These are phyloP conservation scores for Gymnocephalus cernua DNA, from an alignment of 2,113 vertebrate species.

Conservation along the genomic window DNA sequence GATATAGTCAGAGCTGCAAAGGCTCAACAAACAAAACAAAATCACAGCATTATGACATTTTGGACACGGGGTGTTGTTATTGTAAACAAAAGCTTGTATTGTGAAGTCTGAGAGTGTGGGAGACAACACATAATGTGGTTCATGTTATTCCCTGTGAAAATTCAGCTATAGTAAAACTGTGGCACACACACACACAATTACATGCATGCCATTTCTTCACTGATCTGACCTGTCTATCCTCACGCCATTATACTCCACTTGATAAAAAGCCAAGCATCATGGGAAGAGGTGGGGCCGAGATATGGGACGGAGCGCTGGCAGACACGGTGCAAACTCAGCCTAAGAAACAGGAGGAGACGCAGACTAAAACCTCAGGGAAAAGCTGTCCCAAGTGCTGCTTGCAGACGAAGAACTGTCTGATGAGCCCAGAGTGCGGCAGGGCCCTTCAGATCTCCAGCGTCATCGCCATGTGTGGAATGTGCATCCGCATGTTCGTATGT, in stretches of 20 bases:
- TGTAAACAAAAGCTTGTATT: conserved; percentile 26
- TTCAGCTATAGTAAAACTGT: neutral
- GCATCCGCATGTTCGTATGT: conserved; percentile 79
- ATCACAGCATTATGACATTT: neutral
- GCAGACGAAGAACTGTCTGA: conserved; percentile 76
- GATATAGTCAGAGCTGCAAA: neutral
- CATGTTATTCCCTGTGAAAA: conserved; percentile 13
- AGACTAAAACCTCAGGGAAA: neutral
- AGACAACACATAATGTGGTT: neutral
- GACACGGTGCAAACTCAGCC: conserved; percentile 62
- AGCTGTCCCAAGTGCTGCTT: conserved; percentile 79
- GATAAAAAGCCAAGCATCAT: conserved; percentile 35
- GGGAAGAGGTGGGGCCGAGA: conserved; percentile 49
- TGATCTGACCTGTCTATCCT: conserved; percentile 15
- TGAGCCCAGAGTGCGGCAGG: conserved; percentile 83
- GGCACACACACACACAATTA: neutral
- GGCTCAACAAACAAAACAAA: neutral
- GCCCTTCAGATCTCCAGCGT: conserved; percentile 79
- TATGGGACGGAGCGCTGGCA: conserved; percentile 50
- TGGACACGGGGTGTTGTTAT: neutral
- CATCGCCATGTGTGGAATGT: conserved; percentile 79
- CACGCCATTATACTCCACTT: neutral
- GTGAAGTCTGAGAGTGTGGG: neutral
- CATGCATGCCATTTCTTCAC: neutral
- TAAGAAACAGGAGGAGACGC: neutral